These are phyloP conservation scores for Alosa alosa DNA, from an alignment of 2,113 vertebrate genomes.

Conservation along the genomic window DNA sequence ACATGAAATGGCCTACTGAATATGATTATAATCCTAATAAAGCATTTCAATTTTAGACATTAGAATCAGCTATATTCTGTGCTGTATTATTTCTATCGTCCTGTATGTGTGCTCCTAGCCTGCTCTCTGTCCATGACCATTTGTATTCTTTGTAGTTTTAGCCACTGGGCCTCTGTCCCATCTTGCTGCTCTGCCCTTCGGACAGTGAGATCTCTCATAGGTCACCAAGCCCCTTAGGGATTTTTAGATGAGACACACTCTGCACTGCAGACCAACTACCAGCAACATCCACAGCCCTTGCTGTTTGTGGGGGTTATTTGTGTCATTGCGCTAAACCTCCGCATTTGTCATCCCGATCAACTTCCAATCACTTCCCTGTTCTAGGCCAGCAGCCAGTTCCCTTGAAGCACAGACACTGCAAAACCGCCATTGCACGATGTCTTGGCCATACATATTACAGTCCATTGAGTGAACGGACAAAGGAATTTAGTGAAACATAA, in stretches of 20 bases:
- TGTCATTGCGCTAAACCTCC: neutral
- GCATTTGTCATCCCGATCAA: neutral
- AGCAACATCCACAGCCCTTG: neutral
- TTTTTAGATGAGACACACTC: constrained; percentile 12
- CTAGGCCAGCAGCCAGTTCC: neutral
- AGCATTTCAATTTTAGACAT: neutral
- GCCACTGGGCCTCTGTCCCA: neutral
- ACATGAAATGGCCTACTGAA: neutral
- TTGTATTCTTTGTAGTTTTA: neutral
- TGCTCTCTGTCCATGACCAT: neutral
- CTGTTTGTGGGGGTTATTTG: neutral
- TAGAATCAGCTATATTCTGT: neutral
- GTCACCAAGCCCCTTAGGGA: constrained; percentile 34
- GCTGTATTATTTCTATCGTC: neutral
- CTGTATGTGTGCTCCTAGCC: neutral
- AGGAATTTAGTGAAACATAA: neutral
- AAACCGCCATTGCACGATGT: neutral
- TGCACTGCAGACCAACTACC: neutral
- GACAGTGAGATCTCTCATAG: constrained; percentile 34
- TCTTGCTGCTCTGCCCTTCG: constrained; percentile 22
- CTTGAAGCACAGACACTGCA: neutral
- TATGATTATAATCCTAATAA: neutral
- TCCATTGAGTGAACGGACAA: neutral
- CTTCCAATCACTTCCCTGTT: neutral
- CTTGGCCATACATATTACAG: neutral